These are phyloP conservation scores for Drosophila nasuta DNA, from an alignment of 1,140 invertebrate genomes.

Conservation along the genomic window DNA sequence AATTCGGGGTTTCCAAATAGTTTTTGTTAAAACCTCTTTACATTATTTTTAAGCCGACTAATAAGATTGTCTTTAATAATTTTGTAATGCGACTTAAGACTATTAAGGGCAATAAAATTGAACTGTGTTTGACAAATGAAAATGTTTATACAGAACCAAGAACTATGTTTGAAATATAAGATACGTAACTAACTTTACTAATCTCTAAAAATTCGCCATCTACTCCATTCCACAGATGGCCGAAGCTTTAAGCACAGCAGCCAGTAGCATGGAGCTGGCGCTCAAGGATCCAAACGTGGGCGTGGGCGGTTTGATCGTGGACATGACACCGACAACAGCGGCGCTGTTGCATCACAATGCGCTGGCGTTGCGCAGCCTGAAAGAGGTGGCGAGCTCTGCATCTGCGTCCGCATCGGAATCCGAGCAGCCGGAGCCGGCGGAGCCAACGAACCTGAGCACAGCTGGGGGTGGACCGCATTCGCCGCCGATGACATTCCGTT, in stretches of 20 bases:
- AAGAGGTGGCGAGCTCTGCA: constrained; percentile 52
- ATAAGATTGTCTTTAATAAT: no score
- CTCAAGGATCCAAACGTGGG: constrained; percentile 66
- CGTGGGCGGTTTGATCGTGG: constrained; percentile 67
- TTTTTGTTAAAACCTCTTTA: no score
- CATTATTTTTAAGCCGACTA: no score
- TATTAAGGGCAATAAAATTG: no score
- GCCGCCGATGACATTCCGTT: constrained; percentile 86
- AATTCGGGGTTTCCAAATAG: no score
- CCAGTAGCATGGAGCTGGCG: constrained; percentile 73
- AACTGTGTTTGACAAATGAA: no score
- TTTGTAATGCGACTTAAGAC: no score
- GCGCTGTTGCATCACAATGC: constrained; percentile 77
- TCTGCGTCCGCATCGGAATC: constrained; percentile 56
- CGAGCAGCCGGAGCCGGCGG: constrained; percentile 59
- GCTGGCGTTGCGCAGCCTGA: constrained; percentile 64
- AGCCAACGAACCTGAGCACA: constrained; percentile 75
- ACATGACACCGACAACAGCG: constrained; percentile 79
- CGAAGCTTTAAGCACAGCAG: constrained; percentile 76
- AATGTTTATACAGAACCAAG: no score
- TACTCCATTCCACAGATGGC: constrained; percentile 62
- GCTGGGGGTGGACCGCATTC: constrained; percentile 47
- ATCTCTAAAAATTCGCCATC: neutral
- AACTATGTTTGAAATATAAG: no score
- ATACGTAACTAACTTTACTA: neutral